These are phyloP conservation scores for Manis crassicaudata DNA, from an alignment of 2,797 vertebrate genomes.

Conservation along the genomic window DNA sequence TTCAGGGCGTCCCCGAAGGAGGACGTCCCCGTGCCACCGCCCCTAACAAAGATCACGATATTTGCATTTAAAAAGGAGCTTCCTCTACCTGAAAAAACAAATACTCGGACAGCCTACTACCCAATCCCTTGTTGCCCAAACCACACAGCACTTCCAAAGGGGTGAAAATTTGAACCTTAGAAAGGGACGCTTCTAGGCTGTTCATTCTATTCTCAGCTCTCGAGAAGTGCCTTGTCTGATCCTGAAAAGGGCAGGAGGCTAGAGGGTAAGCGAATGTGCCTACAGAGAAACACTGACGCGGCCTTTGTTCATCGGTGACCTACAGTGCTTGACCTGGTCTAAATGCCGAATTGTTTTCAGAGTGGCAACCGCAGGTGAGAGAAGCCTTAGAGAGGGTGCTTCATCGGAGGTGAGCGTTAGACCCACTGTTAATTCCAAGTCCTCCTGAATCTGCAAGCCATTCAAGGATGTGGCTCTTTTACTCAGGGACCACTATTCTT, in stretches of 20 bases:
- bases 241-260: background rate
- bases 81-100: rapidly evolving
- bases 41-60: background rate
- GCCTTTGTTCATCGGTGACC: background rate
- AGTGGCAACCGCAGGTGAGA: rapidly evolving
- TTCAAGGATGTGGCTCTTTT: background rate
- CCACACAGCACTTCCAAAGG: too few species aligned
- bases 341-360: background rate
- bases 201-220: background rate
- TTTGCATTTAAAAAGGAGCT: background rate
- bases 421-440: background rate
- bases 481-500: background rate
- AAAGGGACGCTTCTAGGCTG: rapidly evolving
- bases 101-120: too few species aligned
- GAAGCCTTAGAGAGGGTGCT: rapidly evolving
- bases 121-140: background rate
- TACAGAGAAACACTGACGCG: background rate
- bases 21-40: background rate
- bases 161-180: background rate
- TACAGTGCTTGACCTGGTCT: background rate
- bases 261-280: rapidly evolving
- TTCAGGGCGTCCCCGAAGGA: background rate
- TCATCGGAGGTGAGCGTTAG: background rate
- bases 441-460: background rate
- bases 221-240: background rate